phyloP scores from a whole-genome alignment of 30 jellyfish, hydroid and myxozoan genomes.

The Sanderia malayensis region DNA sequence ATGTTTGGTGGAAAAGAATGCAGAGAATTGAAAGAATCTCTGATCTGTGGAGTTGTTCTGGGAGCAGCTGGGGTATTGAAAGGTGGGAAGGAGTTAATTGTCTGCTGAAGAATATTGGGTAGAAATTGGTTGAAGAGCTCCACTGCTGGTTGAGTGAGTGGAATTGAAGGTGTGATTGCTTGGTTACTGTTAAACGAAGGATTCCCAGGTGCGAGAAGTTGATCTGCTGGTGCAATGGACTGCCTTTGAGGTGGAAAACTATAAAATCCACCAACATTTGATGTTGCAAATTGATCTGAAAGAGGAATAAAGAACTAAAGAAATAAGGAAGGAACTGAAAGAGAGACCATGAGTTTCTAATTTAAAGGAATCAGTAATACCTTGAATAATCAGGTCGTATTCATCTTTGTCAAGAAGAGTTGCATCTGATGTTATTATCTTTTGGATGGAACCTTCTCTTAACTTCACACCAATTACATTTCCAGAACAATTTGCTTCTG shows the following conservation, averaged over 20 bases:
- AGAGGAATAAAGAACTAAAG: too few species aligned
- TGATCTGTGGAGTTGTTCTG: too few species aligned
- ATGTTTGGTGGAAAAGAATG: too few species aligned
- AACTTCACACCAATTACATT: conserved; percentile 62
- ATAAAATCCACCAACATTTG: not conserved
- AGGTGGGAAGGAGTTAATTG: not conserved
- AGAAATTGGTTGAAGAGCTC: not conserved
- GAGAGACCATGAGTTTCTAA: not conserved
- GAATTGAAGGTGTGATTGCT: not conserved
- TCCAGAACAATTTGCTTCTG: conserved; percentile 24
- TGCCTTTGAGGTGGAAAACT: not conserved
- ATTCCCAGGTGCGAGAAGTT: not conserved
- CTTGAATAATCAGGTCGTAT: conserved; percentile 61
- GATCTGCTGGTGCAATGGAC: not conserved
- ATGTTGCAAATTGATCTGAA: not conserved
- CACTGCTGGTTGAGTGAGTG: not conserved
- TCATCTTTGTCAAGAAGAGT: conserved; percentile 81
- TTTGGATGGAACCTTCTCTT: conserved; percentile 28
- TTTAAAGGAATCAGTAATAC: conserved; percentile 23
- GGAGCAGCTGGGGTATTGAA: not conserved
- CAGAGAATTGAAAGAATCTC: too few species aligned
- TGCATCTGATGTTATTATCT: conserved; percentile 51
- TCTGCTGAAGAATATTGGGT: not conserved
- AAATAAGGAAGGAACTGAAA: too few species aligned
- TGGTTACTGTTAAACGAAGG: not conserved